Base-by-base conservation (phyloP, 2,888 invertebrate species). In the Frankliniella fusca region DNA sequence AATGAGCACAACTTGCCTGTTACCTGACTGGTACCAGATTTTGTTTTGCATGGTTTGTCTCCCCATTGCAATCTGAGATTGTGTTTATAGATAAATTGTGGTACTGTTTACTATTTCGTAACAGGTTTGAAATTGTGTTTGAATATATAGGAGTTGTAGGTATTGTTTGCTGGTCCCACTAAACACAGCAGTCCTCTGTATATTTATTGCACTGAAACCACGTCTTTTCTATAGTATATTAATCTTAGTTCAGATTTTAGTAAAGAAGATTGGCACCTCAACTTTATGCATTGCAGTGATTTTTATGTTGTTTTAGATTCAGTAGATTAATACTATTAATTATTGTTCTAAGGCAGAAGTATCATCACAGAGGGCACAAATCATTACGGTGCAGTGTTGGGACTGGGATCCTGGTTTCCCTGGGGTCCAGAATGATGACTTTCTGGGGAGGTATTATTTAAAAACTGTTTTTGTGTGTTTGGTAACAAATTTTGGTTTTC, bases 361-460 rank as follows among this genome's bases (percentile, higher is more conserved):
- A 90, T 92, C 91, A 89, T 93, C 94, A 87, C 90, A 90, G 88
- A 91, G 92, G 90, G 92, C 92, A 87, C 94, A 95, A 90, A 91
- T 91, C 90, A 89, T 94, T 89, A 91, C 90, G 88, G 90, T 94
- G 89, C 92, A 93, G 88, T 89, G 94, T 87, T 95, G 94, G 94
- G 95, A 95, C 90, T 94, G 93, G 92, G 95, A 95, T 91, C 92
- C 94, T 86, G 93, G 92, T 86, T 91, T 94, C 90, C 91, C 92
- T 85, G 94, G 94, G 88, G 91, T 93, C 87, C 92, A 92, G 88
- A 92, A 92, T 90, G 94, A 95, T 91, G 95, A 95, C 91, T 92
- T 91, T 89, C 92, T 95, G 89, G 95, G 95, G 92, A 95, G 94
- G 95, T 95, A 85, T 81, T 82, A 27, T n/a, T 27, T 12, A 48